Percentiles rank a stretch among this genome's conserved stretches.
phyloP scores from a whole-genome alignment of 2,888 invertebrate species.

The Coenonympha glycerion region DNA sequence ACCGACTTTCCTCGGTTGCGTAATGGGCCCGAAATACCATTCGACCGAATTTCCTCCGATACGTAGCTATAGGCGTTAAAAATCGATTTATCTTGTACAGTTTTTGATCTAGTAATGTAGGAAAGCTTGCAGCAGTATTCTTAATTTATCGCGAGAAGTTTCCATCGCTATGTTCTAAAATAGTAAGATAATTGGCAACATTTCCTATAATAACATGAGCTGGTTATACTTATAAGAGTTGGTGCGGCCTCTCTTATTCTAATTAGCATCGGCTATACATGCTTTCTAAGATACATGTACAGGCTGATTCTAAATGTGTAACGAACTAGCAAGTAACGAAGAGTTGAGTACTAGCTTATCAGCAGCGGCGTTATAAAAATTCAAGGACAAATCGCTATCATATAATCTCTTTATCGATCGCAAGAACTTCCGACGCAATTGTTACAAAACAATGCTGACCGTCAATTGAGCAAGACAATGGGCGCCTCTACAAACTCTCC shows the following conservation, averaged over 20 bases:
- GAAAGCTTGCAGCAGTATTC: not conserved
- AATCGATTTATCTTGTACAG: not conserved
- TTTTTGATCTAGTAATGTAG: not conserved
- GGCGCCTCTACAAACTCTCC: constrained; percentile 1
- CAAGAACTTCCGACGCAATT: constrained; percentile 25
- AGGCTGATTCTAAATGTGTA: constrained; percentile 31
- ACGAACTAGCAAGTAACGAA: no score
- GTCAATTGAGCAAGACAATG: constrained; percentile 11
- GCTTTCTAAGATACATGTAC: constrained; percentile 31
- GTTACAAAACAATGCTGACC: constrained; percentile 16
- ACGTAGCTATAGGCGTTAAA: not conserved
- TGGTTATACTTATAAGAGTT: constrained; percentile 31
- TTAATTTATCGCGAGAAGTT: constrained; percentile 15
- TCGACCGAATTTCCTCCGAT: constrained; percentile 19
- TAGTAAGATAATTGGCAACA: constrained; percentile 34
- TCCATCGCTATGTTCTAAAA: constrained; percentile 37
- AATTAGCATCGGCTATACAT: constrained; percentile 41
- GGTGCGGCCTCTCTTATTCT: constrained; percentile 37
- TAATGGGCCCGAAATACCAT: constrained; percentile 54
- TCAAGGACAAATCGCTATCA: constrained; percentile 19
- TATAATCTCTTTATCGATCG: constrained; percentile 26
- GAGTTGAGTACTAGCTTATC: constrained; percentile 2
- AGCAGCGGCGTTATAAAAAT: constrained; percentile 11
- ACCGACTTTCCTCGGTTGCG: constrained; percentile 63
- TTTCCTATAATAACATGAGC: constrained; percentile 40